Base-by-base conservation (phyloP, 2,888 invertebrate species). In the Diarsia rubi region DNA sequence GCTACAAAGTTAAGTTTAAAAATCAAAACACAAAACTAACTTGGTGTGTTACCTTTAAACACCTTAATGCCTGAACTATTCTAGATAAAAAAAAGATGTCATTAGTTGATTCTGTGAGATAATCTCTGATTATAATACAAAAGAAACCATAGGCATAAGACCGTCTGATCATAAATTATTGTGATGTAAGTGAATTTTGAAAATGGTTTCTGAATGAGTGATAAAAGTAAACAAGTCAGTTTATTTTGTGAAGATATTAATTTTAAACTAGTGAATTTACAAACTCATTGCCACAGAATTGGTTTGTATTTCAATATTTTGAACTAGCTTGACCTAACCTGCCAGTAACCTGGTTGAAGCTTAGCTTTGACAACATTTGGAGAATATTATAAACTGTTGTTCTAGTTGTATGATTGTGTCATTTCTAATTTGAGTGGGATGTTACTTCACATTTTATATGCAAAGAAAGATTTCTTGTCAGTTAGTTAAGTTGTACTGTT, bases 381-480 rank as follows among this genome's bases (percentile, higher is more conserved):
- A 52, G 21, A 11, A 12, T 12, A 24, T 12, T 49, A 52, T 1
- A 19, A 19, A 37, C 8, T 11, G 1, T 24, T 24, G 16, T 9
- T 12, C 6, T 37, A 14, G 44, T 47, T 31, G 14, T 2, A 37
- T 45, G 31, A 49, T 47, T 49, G 42, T 69, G 24, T 44, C 52
- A 75, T 57, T 69, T 21, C 44, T 52, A 49, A 64, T 49, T 57
- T 70, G 45, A 59, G 78, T 78, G 70, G 77, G 59, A 64, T 64
- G 44, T 45, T 16, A 27, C 16, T 59, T 59, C 27, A 27, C 3
- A 9, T 27, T 19, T 16, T 27, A 11, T 60, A 9, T 2, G 21
- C 2, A 44, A 24, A 19, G 0, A n/a, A 47, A 42, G 47, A 14
- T 47, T 24, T 42, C 42, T 14, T 49, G 45, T 24, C 47, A 27